Conservation (phyloP, 2,113 vertebrate genomes). For the Oncorhynchus kisutch region DNA sequence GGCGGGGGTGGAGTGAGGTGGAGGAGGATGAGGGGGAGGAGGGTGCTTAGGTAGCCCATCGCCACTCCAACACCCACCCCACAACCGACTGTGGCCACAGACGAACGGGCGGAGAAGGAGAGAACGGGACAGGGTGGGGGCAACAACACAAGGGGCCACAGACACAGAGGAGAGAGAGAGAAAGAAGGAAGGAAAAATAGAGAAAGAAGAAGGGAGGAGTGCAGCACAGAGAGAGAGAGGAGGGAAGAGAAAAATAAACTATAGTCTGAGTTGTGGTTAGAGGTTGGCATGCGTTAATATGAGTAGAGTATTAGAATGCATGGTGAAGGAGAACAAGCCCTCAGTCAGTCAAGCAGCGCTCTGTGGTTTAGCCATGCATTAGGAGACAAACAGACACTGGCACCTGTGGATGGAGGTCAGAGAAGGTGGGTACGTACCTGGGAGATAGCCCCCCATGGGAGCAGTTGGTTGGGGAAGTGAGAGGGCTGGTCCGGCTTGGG, state of each 20-base stretch:
- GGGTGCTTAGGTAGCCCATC: conserved; percentile 93
- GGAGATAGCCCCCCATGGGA: conserved; percentile 97
- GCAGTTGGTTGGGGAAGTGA: conserved; percentile 96
- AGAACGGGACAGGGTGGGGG: conserved; percentile 45
- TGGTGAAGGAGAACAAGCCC: no score
- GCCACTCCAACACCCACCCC: conserved; percentile 98
- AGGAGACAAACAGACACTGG: background rate
- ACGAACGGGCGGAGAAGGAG: conserved; percentile 44
- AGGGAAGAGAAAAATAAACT: conserved; percentile 72
- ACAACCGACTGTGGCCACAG: conserved; percentile 88
- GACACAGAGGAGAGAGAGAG: conserved; percentile 19
- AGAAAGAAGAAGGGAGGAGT: conserved; percentile 40
- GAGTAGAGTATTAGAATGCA: conserved; percentile 60
- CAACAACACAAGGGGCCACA: conserved; percentile 1
- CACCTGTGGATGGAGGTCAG: background rate
- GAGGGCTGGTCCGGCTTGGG: conserved; percentile 91
- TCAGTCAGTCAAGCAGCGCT: no score
- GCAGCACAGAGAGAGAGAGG: conserved; percentile 53
- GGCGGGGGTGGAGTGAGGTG: conserved; percentile 90
- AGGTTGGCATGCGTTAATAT: conserved; percentile 63
- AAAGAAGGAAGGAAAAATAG: background rate
- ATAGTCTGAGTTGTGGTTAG: conserved; percentile 73
- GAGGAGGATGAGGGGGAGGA: conserved; percentile 86
- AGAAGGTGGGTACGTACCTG: conserved; percentile 75
- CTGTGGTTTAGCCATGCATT: background rate